Evolutionary conservation across 2,888 invertebrate species (phyloP).

Genomic region (Psylliodes chrysocephalus): DNA sequence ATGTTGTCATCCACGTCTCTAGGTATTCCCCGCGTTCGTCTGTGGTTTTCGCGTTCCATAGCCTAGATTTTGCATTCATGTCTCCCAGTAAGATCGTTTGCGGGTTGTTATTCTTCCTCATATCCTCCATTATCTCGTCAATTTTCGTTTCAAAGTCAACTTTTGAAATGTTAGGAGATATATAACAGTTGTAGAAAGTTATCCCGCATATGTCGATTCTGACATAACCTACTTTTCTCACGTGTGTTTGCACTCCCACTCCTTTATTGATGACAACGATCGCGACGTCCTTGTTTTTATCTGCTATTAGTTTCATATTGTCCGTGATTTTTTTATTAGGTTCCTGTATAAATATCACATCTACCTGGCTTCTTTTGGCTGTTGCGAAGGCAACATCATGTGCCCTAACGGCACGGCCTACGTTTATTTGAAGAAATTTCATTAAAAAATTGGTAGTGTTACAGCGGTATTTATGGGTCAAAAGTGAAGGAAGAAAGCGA

Average conservation of each 20-base stretch:
- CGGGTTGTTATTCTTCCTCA: neutral
- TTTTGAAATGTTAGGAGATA: neutral
- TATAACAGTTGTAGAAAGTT: neutral
- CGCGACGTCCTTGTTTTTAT: neutral
- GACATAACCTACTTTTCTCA: neutral
- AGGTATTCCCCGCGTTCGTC: neutral
- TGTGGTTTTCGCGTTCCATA: neutral
- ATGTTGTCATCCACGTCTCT: neutral
- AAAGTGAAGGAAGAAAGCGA: too few species aligned
- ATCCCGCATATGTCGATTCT: neutral
- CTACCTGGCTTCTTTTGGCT: too few species aligned
- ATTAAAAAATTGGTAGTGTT: neutral
- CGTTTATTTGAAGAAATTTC: too few species aligned
- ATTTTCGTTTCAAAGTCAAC: neutral
- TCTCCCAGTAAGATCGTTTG: neutral
- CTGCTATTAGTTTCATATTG: neutral
- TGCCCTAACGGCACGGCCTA: too few species aligned
- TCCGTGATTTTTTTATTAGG: too few species aligned
- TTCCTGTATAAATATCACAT: too few species aligned
- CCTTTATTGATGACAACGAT: neutral
- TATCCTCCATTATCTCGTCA: neutral
- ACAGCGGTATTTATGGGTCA: too few species aligned
- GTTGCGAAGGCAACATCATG: too few species aligned
- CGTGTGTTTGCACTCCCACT: neutral
- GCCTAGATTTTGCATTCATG: slow-evolving; percentile 1